phyloP scores from a whole-genome alignment of 2,113 vertebrate genomes.

The Urocolius indicus region DNA sequence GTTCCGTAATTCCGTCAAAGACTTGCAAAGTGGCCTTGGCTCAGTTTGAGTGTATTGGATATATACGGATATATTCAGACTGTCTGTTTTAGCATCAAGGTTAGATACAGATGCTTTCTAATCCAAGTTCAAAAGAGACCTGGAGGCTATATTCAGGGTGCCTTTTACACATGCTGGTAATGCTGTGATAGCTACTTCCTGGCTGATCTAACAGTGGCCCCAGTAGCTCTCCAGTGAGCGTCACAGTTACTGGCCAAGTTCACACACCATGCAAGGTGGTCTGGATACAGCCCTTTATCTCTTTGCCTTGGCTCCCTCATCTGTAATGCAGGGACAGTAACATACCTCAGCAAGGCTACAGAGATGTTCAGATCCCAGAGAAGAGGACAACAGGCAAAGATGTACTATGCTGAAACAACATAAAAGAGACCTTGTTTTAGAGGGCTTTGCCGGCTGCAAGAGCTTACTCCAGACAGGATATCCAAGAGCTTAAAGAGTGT shows the following conservation, averaged over 20 bases:
- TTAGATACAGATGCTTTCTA: neutral
- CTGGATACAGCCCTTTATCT: neutral
- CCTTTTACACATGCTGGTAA: accelerated
- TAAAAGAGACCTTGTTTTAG: neutral
- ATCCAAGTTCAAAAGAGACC: neutral
- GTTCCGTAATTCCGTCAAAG: neutral
- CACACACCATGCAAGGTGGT: neutral
- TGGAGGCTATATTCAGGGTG: neutral
- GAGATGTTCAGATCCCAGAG: neutral
- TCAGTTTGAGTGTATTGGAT: neutral
- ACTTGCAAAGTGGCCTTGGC: neutral
- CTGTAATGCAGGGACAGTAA: neutral
- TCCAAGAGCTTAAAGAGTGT: neutral
- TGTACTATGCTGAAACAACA: neutral
- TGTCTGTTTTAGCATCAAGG: neutral
- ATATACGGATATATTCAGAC: neutral
- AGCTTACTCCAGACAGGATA: neutral
- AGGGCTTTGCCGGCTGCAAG: neutral
- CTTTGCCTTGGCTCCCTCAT: neutral
- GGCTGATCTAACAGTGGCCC: neutral
- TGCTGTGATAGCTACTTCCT: neutral
- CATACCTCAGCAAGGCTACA: neutral
- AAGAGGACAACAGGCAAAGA: neutral
- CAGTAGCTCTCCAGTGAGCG: neutral
- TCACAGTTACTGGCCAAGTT: neutral